A percentile compares a stretch with the other conserved stretches of the same genome.
phyloP scores from a whole-genome alignment of 2,888 invertebrate species.

The Hypolimnas misippus region DNA sequence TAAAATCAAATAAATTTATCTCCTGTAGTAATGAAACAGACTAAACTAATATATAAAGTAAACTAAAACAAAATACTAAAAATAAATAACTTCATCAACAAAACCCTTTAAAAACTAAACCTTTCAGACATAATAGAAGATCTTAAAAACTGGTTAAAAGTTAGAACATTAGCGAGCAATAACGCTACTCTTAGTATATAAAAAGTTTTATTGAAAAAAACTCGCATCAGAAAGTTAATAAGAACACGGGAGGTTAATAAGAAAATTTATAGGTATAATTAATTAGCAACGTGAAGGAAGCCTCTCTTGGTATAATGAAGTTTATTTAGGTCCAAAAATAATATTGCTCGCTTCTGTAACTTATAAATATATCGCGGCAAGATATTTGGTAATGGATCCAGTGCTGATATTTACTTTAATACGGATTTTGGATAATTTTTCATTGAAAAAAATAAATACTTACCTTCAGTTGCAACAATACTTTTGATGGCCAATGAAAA shows the following conservation, averaged over 20 bases:
- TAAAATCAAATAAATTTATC: too few species aligned
- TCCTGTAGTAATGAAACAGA: too few species aligned
- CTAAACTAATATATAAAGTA: too few species aligned
- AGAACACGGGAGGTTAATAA: constrained; percentile 23
- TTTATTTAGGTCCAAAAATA: constrained; percentile 42
- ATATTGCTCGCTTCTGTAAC: constrained; percentile 34
- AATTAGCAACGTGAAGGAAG: constrained; percentile 36
- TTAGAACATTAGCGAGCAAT: constrained; percentile 1
- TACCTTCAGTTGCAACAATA: too few species aligned
- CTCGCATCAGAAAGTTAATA: constrained; percentile 22
- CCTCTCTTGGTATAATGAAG: constrained; percentile 37
- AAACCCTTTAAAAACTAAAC: constrained; percentile 4
- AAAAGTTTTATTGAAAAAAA: constrained; percentile 25
- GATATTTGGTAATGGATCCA: constrained; percentile 17
- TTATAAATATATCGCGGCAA: constrained; percentile 29
- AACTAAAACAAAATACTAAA: too few species aligned
- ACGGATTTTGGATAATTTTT: constrained; percentile 2
- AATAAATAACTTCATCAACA: background rate
- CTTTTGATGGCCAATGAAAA: too few species aligned
- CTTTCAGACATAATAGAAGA: background rate
- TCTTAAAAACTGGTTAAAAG: constrained; percentile 11
- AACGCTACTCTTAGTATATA: constrained; percentile 6
- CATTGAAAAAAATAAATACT: too few species aligned
- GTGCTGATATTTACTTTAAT: constrained; percentile 12
- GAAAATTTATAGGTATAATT: constrained; percentile 39